Evolutionary conservation across 2,113 vertebrate genomes (phyloP).

Genomic region (Castor canadensis): DNA sequence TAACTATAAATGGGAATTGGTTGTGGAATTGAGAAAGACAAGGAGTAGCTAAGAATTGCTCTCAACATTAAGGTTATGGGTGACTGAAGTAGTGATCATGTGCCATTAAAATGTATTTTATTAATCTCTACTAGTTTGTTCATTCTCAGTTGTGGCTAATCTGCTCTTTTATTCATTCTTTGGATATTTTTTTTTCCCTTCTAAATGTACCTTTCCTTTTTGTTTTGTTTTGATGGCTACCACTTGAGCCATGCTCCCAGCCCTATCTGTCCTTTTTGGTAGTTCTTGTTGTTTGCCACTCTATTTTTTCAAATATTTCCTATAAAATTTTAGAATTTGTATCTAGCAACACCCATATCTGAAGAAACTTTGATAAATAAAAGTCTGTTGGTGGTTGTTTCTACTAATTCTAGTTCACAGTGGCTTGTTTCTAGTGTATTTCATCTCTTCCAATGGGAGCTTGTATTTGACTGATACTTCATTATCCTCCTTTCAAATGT

Average conservation of each 20-base stretch:
- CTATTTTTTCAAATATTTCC: background rate
- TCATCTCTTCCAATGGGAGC: background rate
- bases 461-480: background rate
- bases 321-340: background rate
- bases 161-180: background rate
- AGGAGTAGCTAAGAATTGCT: background rate
- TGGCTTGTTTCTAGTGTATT: background rate
- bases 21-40: background rate
- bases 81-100: background rate
- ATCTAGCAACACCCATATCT: background rate
- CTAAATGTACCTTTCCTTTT: background rate
- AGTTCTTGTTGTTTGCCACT: background rate
- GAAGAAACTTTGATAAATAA: background rate
- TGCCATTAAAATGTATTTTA: background rate
- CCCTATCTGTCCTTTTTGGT: background rate
- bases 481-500: background rate
- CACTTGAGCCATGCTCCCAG: too few species aligned
- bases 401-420: background rate
- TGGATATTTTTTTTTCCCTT: background rate
- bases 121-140: background rate
- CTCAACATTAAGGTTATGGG: background rate
- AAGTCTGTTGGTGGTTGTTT: background rate
- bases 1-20: too few species aligned
- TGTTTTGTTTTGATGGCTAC: too few species aligned
- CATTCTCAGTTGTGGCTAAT: background rate